These are phyloP conservation scores for Volucella inflata DNA, from an alignment of 2,888 invertebrate species.

Conservation along the genomic window DNA sequence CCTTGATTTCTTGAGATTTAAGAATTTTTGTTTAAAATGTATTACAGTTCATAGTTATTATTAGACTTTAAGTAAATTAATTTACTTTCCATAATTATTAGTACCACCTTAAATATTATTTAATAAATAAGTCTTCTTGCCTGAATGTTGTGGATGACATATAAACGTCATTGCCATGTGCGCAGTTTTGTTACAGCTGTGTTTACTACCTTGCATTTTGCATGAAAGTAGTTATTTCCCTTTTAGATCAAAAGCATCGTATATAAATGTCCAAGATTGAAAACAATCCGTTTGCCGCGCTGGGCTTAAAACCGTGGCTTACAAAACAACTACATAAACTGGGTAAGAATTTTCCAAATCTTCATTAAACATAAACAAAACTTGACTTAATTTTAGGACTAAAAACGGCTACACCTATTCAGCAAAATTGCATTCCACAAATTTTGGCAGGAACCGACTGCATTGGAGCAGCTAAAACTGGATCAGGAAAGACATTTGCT, in stretches of 20 bases:
- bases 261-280: conserved; percentile 80
- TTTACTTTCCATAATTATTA: no score
- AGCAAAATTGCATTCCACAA: conserved; percentile 90
- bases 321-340: conserved; percentile 88
- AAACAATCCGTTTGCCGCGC: conserved; percentile 85
- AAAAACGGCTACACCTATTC: conserved; percentile 91
- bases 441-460: conserved; percentile 93
- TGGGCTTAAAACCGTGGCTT: conserved; percentile 90
- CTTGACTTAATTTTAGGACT: conserved; percentile 86
- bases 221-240: not conserved
- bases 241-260: not conserved
- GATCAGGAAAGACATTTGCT: conserved; percentile 98
- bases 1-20: no score
- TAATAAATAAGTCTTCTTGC: not conserved
- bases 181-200: not conserved
- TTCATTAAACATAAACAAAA: not conserved
- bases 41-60: no score
- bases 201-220: conserved; percentile 22
- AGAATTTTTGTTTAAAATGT: no score
- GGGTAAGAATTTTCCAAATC: conserved; percentile 84
- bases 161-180: conserved; percentile 29
- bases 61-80: no score
- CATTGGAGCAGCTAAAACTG: conserved; percentile 98
- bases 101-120: no score
- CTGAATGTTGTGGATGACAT: not conserved